Evolutionary conservation across 2,113 vertebrate genomes (phyloP).

Genomic region (Naja naja): DNA sequence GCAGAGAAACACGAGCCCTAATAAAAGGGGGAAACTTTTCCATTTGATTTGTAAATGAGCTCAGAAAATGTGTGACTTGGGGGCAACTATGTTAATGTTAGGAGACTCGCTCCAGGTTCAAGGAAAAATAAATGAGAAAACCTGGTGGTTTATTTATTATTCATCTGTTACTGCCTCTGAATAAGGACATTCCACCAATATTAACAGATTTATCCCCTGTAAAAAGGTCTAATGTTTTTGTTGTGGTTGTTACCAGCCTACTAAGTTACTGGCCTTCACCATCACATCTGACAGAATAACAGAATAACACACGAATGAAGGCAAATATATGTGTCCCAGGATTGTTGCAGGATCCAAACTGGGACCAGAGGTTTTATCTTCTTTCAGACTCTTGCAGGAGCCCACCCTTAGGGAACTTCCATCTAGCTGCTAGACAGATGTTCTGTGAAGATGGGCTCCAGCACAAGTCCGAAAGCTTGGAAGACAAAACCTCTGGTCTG

Average conservation of each 20-base stretch:
- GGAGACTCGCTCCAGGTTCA: background rate
- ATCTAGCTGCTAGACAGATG: no score
- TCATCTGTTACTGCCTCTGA: background rate
- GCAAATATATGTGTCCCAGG: no score
- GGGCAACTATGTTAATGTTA: background rate
- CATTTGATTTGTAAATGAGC: background rate
- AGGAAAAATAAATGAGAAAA: background rate
- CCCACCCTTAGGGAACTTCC: no score
- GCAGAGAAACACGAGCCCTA: background rate
- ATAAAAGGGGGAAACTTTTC: background rate
- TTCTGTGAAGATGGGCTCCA: no score
- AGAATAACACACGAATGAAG: no score
- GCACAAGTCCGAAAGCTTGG: no score
- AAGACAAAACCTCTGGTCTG: no score
- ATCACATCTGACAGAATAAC: background rate
- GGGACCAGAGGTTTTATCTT: no score
- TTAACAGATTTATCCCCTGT: background rate
- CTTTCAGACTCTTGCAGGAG: no score
- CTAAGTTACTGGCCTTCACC: background rate
- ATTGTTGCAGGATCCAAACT: no score
- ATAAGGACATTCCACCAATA: background rate
- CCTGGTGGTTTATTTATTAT: background rate
- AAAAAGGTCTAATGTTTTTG: background rate
- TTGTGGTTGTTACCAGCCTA: background rate
- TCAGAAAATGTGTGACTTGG: background rate